These are phyloP conservation scores for Leucophora obtusa DNA, from an alignment of 2,888 invertebrate genomes.

Conservation along the genomic window DNA sequence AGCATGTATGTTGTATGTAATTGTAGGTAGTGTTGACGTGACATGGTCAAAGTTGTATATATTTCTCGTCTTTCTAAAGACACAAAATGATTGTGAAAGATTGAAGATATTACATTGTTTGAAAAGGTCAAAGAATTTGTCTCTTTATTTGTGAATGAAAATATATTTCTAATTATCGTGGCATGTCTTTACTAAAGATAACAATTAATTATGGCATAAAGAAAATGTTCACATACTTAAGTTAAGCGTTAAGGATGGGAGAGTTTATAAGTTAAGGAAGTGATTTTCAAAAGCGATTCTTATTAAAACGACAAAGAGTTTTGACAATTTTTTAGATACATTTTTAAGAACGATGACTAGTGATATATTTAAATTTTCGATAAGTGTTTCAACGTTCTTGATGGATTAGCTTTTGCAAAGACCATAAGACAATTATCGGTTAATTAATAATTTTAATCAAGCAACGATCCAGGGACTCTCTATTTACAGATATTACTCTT, in stretches of 20 bases:
- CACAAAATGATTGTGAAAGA: conserved; percentile 36
- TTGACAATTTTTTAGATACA: no score
- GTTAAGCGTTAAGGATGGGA: not conserved
- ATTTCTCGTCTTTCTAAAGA: conserved; percentile 14
- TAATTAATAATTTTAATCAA: no score
- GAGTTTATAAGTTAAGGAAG: not conserved
- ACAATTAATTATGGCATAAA: conserved; percentile 53
- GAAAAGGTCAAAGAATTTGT: conserved; percentile 58
- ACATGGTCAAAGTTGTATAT: conserved; percentile 44
- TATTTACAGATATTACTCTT: no score
- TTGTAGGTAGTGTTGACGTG: conserved; percentile 57
- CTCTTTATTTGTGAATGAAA: conserved; percentile 50
- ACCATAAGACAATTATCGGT: no score
- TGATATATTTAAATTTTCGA: no score
- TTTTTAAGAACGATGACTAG: no score
- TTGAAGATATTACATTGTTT: conserved; percentile 19
- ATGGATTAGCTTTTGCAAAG: no score
- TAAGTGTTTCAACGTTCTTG: no score
- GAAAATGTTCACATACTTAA: not conserved
- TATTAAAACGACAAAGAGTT: no score
- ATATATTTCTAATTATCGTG: conserved; percentile 61
- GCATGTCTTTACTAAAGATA: conserved; percentile 55
- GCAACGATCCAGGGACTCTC: no score
- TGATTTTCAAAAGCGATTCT: no score
- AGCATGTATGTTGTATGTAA: conserved; percentile 19